A percentile compares a stretch with the other conserved stretches of the same genome.
phyloP scores from a whole-genome alignment of 2,888 invertebrate genomes.

The Steromphala cineraria region DNA sequence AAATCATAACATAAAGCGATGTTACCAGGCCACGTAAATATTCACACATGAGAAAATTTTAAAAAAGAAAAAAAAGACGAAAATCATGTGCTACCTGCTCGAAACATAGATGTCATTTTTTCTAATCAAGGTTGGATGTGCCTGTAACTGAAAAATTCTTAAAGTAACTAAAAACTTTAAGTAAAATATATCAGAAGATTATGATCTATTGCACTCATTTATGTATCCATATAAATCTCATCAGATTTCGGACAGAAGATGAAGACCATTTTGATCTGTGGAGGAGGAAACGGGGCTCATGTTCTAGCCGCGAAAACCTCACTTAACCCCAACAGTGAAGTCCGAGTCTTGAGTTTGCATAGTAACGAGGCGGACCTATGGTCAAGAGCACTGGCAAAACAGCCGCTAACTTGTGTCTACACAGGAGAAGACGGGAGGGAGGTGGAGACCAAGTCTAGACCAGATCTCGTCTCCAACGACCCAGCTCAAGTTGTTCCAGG shows the following conservation, averaged over 20 bases:
- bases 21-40: too few species aligned
- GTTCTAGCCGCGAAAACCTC: constrained; percentile 47
- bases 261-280: constrained; percentile 49
- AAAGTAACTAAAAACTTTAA: too few species aligned
- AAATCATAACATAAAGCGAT: too few species aligned
- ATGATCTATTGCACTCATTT: too few species aligned
- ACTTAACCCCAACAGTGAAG: constrained; percentile 38
- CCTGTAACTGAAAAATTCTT: too few species aligned
- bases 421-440: constrained; percentile 37
- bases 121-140: too few species aligned
- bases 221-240: too few species aligned
- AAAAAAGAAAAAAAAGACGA: too few species aligned
- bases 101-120: too few species aligned
- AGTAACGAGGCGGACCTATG: constrained; percentile 53
- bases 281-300: constrained; percentile 63
- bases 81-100: too few species aligned
- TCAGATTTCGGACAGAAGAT: not conserved
- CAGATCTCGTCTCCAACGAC: constrained; percentile 47
- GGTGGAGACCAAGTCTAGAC: constrained; percentile 32
- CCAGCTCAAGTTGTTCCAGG: constrained; percentile 52
- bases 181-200: too few species aligned
- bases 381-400: constrained; percentile 30
- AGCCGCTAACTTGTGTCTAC: constrained; percentile 27
- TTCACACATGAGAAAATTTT: too few species aligned
- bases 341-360: constrained; percentile 45